phyloP scores from a whole-genome alignment of 2,113 vertebrate species.

The Notothenia rossii region DNA sequence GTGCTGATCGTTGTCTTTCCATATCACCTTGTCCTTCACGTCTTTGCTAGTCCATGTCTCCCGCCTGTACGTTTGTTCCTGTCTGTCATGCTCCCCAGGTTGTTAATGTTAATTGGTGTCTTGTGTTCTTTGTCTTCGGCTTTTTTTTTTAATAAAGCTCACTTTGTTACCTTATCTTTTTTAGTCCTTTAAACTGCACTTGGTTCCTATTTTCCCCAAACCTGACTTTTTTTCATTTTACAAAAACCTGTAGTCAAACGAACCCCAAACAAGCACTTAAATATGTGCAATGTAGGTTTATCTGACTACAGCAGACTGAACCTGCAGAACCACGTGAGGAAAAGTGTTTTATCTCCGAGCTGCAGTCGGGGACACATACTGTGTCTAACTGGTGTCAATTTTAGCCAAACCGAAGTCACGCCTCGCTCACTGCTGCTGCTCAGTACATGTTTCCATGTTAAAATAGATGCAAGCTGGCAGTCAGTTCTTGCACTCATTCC shows the following conservation, averaged over 20 bases:
- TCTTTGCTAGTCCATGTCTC: no score
- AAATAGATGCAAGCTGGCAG: conserved; percentile 60
- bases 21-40: no score
- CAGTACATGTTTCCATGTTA: conserved; percentile 34
- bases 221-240: not conserved
- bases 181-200: no score
- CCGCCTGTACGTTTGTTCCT: no score
- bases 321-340: conserved; percentile 16
- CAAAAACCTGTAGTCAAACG: not conserved
- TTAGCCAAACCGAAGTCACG: conserved; percentile 54
- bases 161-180: no score
- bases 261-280: not conserved
- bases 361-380: conserved; percentile 19
- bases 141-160: no score
- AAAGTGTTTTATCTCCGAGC: conserved; percentile 10
- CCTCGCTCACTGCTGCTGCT: conserved; percentile 33
- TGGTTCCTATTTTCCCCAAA: no score
- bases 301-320: conserved; percentile 10
- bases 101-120: no score
- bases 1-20: no score
- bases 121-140: no score
- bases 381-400: conserved; percentile 38
- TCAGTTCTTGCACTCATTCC: conserved; percentile 10
- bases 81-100: no score
- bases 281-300: not conserved